These are phyloP conservation scores for Typhlichthys eigenmanni DNA, from an alignment of 2,797 vertebrate species.

Conservation along the genomic window DNA sequence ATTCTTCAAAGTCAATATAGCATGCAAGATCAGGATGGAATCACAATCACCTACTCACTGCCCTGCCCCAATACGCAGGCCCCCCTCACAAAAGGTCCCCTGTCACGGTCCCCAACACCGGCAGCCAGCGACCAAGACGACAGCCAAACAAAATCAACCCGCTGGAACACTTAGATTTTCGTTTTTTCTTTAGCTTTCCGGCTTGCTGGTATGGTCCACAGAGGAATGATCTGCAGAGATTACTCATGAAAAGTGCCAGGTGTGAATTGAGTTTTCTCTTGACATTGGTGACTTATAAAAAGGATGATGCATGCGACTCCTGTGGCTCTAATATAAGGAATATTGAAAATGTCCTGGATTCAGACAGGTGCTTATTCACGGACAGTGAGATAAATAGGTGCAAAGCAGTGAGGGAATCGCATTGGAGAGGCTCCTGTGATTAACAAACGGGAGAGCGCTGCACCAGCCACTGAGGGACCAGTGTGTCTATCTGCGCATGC, in stretches of 20 bases:
- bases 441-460: constrained; percentile 60
- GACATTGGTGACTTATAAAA: no score
- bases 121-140: constrained; percentile 18
- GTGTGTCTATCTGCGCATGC: constrained; percentile 64
- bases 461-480: constrained; percentile 64
- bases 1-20: no score
- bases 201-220: no score
- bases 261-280: no score
- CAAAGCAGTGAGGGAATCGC: constrained; percentile 39
- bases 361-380: constrained; percentile 36
- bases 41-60: constrained; percentile 5
- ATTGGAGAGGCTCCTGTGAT: constrained; percentile 54
- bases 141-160: constrained; percentile 4
- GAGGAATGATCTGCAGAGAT: no score
- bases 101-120: constrained; percentile 11
- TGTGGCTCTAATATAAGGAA: constrained; percentile 32
- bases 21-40: no score
- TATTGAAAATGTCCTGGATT: constrained; percentile 38
- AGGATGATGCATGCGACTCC: constrained; percentile 11
- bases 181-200: constrained; percentile 12
- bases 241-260: no score
- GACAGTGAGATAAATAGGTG: constrained; percentile 17
- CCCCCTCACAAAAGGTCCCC: constrained; percentile 29
- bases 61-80: constrained; percentile 1
- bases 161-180: constrained; percentile 11